These are phyloP conservation scores for Linurgus olivaceus DNA, from an alignment of 2,797 vertebrate species.

Conservation along the genomic window DNA sequence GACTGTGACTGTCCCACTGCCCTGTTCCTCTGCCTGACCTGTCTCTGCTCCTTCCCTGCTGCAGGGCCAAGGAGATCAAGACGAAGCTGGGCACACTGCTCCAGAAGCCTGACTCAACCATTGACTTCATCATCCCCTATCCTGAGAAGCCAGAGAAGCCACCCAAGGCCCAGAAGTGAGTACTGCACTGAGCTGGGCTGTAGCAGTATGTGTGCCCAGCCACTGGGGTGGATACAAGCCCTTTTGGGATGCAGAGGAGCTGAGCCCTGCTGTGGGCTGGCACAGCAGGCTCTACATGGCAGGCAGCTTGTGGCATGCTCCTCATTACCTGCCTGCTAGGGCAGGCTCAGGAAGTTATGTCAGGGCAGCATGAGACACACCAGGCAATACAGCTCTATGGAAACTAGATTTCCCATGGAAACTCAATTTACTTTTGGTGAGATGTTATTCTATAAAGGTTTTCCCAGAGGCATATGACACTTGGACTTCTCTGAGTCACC, in stretches of 20 bases:
- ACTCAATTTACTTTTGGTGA: conserved; percentile 32
- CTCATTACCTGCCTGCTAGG: accelerated
- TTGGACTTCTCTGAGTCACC: not conserved
- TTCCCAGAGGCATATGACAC: not conserved
- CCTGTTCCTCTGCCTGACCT: not conserved
- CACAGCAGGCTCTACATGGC: accelerated
- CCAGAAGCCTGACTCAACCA: conserved; percentile 90
- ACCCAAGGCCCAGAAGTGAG: conserved; percentile 91
- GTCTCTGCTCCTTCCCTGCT: not conserved
- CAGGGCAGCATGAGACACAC: not conserved
- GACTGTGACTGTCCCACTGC: no score
- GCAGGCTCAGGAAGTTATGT: not conserved
- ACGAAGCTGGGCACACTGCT: conserved; percentile 91
- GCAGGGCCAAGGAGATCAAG: conserved; percentile 97
- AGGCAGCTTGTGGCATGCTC: accelerated
- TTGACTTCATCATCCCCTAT: conserved; percentile 91
- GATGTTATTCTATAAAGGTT: not conserved
- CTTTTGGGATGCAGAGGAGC: not conserved
- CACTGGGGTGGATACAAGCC: accelerated
- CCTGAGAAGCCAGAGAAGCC: conserved; percentile 89
- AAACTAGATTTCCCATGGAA: conserved; percentile 10
- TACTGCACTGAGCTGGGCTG: not conserved
- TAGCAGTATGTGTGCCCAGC: accelerated
- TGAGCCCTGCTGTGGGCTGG: not conserved
- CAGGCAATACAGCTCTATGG: not conserved